Percentiles rank a stretch among this genome's conserved stretches.
Conservation (phyloP, 2,797 vertebrate species). For the Chiloscyllium punctatum region DNA sequence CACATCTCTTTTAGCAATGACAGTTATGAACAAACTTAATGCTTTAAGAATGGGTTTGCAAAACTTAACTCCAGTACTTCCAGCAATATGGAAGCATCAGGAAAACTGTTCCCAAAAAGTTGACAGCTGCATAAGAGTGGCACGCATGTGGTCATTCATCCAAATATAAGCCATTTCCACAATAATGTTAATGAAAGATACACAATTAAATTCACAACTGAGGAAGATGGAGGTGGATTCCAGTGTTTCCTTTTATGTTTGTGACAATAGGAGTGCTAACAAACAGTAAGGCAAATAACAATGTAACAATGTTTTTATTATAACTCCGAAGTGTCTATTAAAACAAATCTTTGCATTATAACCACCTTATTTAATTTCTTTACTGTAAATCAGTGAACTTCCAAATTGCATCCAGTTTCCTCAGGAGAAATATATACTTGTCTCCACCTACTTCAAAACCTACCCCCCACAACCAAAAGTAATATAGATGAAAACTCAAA, state of each 20-base stretch:
- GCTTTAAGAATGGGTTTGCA: background rate
- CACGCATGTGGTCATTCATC: background rate
- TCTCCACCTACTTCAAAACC: too few relatives aligned
- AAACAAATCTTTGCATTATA: background rate
- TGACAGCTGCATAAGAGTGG: background rate
- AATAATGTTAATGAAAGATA: background rate
- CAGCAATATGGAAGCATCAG: constrained; percentile 7
- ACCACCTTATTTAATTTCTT: background rate
- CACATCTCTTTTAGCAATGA: constrained; percentile 27
- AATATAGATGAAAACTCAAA: background rate
- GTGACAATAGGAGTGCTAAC: background rate
- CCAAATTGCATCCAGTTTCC: background rate
- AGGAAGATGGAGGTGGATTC: background rate
- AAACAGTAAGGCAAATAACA: background rate
- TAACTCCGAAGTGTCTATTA: background rate
- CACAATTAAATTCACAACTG: constrained; percentile 25
- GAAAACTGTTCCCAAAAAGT: background rate
- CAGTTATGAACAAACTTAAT: background rate
- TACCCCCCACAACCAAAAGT: background rate
- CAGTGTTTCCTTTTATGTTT: background rate
- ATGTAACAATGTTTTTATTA: constrained; percentile 2
- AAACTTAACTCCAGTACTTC: background rate
- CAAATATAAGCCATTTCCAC: constrained; percentile 4
- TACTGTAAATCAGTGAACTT: background rate
- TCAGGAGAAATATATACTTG: constrained; percentile 1